Base-by-base conservation (phyloP, 2,888 invertebrate genomes). In the Megalurothrips usitatus region DNA sequence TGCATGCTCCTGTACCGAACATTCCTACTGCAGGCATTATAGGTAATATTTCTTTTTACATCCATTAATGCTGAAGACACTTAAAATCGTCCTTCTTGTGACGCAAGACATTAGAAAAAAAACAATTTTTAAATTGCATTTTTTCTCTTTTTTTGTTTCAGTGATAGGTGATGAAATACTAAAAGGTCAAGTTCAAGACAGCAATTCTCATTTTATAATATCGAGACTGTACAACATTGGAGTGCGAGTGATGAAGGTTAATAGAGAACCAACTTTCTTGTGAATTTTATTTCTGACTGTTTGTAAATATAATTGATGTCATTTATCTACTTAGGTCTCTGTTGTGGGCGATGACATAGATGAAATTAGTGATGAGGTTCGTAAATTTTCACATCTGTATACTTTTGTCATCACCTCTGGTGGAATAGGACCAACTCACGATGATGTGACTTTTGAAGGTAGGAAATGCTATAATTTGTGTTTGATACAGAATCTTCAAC, bases 391-490 rank as follows among this genome's bases (percentile, higher is more conserved):
- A 4, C 68, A 86, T 3, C 87, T 85, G 80, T 93, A 88, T 85
- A 90, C 90, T 79, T 91, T 91, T 87, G 94, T 94, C 12, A 89
- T 94, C 81, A 94, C 94, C 0, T 90, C 93, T 0, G 94, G 94
- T 28, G 94, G 94, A 19, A 68, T 68, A 23, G 68, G 68, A 9
- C 68, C 68, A 4, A 68, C 68, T 6, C 68, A 68, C 23, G 68
- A 68, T 68, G 68, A 68, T 68, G 23, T 68, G 6, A 68, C 68
- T 68, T 68, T 68, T 68, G 68, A 68, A 23, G 68, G 68, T 68
- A 68, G 19, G 58, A 58, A 58, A 14, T 0, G 58, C 58, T 4
- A 12, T 4, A 14, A 58, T 58, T 6, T 58, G 19, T n/a, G n/a
- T n/a, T 43, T 43, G 34, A 43, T n/a, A 58, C 58, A 58, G 14